Conservation (phyloP, 2,797 vertebrate species). For the Cichlasoma orientale region DNA sequence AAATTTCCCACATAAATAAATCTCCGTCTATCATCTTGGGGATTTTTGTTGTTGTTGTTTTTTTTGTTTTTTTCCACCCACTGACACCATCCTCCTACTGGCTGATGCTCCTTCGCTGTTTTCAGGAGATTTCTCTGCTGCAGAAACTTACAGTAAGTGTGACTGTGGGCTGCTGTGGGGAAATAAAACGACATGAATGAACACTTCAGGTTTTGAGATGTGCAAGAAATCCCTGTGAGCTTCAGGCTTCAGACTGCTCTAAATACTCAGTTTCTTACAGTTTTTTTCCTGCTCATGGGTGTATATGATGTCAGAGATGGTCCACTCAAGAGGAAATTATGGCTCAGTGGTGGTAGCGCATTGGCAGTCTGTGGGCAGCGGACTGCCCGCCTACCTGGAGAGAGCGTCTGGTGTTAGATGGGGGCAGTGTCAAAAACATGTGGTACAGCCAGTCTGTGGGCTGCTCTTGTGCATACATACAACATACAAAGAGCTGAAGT, state of each 20-base stretch:
- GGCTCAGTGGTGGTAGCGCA: neutral
- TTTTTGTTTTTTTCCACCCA: conserved; percentile 23
- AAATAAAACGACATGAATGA: conserved; percentile 1
- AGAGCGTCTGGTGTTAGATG: neutral
- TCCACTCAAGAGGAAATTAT: neutral
- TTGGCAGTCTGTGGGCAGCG: too few species aligned
- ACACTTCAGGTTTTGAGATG: neutral
- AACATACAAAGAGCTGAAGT: neutral
- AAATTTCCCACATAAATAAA: conserved; percentile 16
- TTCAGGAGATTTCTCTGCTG: conserved; percentile 30
- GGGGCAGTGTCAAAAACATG: neutral
- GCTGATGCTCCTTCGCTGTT: neutral
- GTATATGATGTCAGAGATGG: neutral
- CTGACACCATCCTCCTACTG: conserved; percentile 28
- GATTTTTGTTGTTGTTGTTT: neutral
- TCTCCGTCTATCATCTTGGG: neutral
- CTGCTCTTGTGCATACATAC: neutral
- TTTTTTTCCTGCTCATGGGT: rapidly evolving
- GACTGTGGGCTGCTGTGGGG: conserved; percentile 10
- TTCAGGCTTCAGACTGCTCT: neutral
- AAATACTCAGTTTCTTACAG: neutral
- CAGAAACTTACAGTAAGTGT: conserved; percentile 28
- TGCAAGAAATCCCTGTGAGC: neutral
- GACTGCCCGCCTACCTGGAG: neutral
- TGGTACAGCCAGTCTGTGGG: too few species aligned